Percentiles rank a stretch among this genome's conserved stretches.
Conservation (phyloP, 2,797 vertebrate species). For the Huso huso region DNA sequence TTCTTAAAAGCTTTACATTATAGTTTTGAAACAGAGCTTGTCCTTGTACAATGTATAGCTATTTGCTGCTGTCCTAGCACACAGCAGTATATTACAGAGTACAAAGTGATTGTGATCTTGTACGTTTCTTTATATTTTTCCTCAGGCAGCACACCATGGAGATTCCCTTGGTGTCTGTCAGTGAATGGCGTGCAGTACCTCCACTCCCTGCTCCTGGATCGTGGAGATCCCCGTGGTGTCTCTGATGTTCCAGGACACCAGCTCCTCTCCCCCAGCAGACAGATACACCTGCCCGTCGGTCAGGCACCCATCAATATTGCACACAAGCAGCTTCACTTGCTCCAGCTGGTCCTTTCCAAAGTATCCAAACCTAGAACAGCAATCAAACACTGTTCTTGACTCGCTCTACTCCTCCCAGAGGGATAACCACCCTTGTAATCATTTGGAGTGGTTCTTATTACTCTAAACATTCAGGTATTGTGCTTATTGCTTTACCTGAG, state of each 20-base stretch:
- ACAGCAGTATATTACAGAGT: too few species aligned
- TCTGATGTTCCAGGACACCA: conserved; percentile 64
- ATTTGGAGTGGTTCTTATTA: too few species aligned
- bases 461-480: background rate
- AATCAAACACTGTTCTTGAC: conserved; percentile 38
- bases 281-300: conserved; percentile 71
- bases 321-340: conserved; percentile 73
- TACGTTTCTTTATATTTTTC: too few species aligned
- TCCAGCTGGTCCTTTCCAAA: conserved; percentile 70
- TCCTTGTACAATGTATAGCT: background rate
- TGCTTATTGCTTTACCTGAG: conserved; percentile 58
- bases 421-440: too few species aligned
- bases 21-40: background rate
- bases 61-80: too few species aligned
- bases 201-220: conserved; percentile 60
- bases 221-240: conserved; percentile 64
- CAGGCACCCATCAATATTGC: conserved; percentile 73
- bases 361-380: conserved; percentile 76
- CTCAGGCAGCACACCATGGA: background rate
- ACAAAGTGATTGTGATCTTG: too few species aligned
- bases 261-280: conserved; percentile 63
- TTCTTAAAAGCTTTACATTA: too few species aligned
- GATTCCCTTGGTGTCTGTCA: background rate
- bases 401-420: background rate
- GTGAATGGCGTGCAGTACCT: conserved; percentile 49